Percentiles rank a stretch among this genome's conserved stretches.
These are phyloP conservation scores for Mormoops blainvillei DNA, from an alignment of 2,113 vertebrate species.

Conservation along the genomic window DNA sequence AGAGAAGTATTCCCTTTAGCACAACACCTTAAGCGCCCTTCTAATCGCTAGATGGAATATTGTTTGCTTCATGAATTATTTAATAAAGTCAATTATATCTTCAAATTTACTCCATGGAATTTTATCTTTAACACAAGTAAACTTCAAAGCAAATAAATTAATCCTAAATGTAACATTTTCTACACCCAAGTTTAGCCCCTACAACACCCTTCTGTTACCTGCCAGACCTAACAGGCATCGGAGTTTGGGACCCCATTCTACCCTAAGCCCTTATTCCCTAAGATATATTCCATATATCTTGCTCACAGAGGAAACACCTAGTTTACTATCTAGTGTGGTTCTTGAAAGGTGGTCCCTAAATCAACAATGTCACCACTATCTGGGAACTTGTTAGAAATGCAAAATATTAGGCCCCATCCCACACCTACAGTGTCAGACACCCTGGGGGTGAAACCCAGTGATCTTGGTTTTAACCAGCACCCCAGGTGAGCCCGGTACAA, in stretches of 20 bases:
- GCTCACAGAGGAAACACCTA: not conserved
- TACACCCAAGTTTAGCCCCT: not conserved
- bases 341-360: not conserved
- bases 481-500: not conserved
- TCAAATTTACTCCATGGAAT: not conserved
- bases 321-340: not conserved
- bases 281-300: not conserved
- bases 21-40: not conserved
- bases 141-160: not conserved
- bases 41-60: not conserved
- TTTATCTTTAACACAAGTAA: not conserved
- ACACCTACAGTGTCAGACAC: not conserved
- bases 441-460: not conserved
- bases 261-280: not conserved
- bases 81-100: not conserved
- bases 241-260: not conserved
- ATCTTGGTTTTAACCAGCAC: not conserved
- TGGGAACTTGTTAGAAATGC: not conserved
- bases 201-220: not conserved
- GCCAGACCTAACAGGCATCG: not conserved
- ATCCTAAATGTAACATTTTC: not conserved
- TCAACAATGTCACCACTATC: not conserved
- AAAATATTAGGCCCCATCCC: not conserved
- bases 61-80: not conserved
- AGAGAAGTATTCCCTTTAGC: not conserved